Base-by-base conservation (phyloP, 2,113 vertebrate species). In the Trematomus loennbergii region DNA sequence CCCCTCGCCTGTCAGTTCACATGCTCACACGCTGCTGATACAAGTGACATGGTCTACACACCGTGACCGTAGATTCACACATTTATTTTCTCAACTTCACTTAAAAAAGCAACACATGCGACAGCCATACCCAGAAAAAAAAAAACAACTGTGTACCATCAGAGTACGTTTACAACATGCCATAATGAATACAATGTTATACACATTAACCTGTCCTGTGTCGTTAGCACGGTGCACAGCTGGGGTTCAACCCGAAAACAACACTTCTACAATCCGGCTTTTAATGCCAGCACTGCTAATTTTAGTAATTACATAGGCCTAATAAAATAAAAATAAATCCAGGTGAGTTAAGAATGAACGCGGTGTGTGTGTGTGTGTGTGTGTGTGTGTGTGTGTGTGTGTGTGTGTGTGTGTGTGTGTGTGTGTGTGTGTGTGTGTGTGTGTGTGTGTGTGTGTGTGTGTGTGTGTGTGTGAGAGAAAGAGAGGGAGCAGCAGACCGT, bases 1-100 rank as follows among this genome's bases (percentile, higher is more conserved):
- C 74, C 70, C 3, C 18, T 48, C 46, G 17, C 49, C 50, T 54
- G 46, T 36, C 57, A 45, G 15, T 48, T 61, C 75, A 72, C 79
- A 81, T 33, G 18, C 80, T 11, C 57, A 9, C 59, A 15, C 45
- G 46, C 33, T 9, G 75, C 46, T 43, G 46, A 43, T 29, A 52
- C 64, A n/a, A 77, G 74, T 52, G 46, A 52, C 29, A 6, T 2
- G 33, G 5, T 68, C 59, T 15, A 10, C 13, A 29, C 29, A 29
- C 29, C 29, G 29, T 29, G 29, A 2, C 5, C n/a, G 60, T 10
- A 58, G 11, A 58, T 20, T 22, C 20, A 73, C 20, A 15, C 59
- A 16, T 53, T 43, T n/a, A 46, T 64, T 15, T 22, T 7, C 18
- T 45, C 25, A 60, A 60, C 58, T 40, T 61, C 13, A 4, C 4